A percentile compares a stretch with the other conserved stretches of the same genome.
These are phyloP conservation scores for Patella ulyssiponensis DNA, from an alignment of 2,888 invertebrate genomes.

Conservation along the genomic window DNA sequence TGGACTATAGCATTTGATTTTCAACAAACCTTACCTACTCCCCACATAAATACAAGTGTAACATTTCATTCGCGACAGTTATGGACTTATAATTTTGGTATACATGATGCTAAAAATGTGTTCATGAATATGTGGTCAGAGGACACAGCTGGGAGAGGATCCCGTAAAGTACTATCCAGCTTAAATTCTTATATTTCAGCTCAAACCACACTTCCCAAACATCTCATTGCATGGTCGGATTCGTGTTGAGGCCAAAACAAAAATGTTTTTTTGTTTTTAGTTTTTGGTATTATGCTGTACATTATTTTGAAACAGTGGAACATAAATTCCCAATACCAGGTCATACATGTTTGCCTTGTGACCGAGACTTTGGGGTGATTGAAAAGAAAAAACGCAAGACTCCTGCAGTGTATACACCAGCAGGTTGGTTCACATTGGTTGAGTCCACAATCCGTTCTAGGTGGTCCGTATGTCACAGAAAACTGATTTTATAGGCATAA, in stretches of 20 bases:
- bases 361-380: too few species aligned
- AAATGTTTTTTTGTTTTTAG: not conserved
- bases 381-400: too few species aligned
- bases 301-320: not conserved
- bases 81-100: slow-evolving; percentile 14
- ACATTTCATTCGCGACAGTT: slow-evolving; percentile 1
- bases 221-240: slow-evolving; percentile 18
- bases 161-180: slow-evolving; percentile 11
- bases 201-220: not conserved
- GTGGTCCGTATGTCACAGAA: too few species aligned
- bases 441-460: too few species aligned
- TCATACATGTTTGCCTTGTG: too few species aligned
- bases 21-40: slow-evolving; percentile 20
- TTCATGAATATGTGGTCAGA: slow-evolving; percentile 18
- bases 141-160: slow-evolving; percentile 15
- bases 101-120: not conserved
- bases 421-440: too few species aligned
- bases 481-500: too few species aligned
- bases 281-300: slow-evolving; percentile 3
- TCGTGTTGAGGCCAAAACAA: slow-evolving; percentile 17
- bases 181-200: not conserved
- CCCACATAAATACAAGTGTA: slow-evolving; percentile 14
- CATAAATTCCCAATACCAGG: not conserved
- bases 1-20: slow-evolving; percentile 18
- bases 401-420: too few species aligned